Conservation (phyloP, 2,888 invertebrate genomes). For the Molorchus minor region DNA sequence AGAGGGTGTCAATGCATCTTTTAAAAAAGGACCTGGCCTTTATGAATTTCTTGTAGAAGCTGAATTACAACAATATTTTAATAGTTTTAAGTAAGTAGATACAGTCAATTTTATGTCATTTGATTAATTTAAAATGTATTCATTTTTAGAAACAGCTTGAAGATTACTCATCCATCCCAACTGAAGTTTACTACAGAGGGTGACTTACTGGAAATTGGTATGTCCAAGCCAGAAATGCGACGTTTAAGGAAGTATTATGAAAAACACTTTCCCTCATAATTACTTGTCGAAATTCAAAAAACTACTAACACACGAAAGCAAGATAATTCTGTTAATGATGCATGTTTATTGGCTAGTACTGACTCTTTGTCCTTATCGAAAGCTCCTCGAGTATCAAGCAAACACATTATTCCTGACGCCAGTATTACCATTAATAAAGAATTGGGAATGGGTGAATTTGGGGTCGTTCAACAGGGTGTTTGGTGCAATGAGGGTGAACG, state of each 20-base stretch:
- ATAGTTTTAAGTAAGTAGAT: constrained; percentile 73
- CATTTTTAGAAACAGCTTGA: constrained; percentile 81
- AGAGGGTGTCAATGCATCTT: constrained; percentile 57
- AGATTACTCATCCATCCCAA: constrained; percentile 87
- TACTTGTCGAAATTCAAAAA: constrained; percentile 93
- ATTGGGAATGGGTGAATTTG: constrained; percentile 96
- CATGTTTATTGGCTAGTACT: constrained; percentile 49
- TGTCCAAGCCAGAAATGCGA: constrained; percentile 94
- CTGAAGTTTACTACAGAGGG: constrained; percentile 94
- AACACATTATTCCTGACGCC: constrained; percentile 85
- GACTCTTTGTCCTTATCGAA: constrained; percentile 60
- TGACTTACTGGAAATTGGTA: constrained; percentile 89
- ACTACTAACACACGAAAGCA: constrained; percentile 72
- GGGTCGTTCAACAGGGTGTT: constrained; percentile 96
- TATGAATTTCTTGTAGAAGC: constrained; percentile 94
- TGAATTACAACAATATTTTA: constrained; percentile 92
- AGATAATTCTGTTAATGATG: constrained; percentile 58
- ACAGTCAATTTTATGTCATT: neutral
- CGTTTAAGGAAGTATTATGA: constrained; percentile 93
- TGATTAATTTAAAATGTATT: constrained; percentile 7
- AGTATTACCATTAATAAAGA: constrained; percentile 94
- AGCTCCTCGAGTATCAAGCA: constrained; percentile 75
- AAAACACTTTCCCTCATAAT: constrained; percentile 92
- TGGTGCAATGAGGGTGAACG: constrained; percentile 96
- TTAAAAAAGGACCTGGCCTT: constrained; percentile 71